These are phyloP conservation scores for Dendrocincla tyrannina DNA, from an alignment of 2,797 vertebrate genomes.

Conservation along the genomic window DNA sequence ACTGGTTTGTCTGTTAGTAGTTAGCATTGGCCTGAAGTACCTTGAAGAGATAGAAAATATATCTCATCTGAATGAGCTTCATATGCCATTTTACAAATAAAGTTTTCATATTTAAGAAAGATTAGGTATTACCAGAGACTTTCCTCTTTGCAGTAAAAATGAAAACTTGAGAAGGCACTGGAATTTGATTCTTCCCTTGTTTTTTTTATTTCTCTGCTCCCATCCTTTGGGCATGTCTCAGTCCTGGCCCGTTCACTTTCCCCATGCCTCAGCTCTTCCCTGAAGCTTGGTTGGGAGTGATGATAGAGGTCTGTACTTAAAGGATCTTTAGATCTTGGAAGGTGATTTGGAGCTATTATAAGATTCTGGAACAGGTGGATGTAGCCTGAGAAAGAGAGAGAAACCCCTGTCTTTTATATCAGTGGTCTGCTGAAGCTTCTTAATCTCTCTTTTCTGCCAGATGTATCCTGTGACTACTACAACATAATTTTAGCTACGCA, in stretches of 20 bases:
- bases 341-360: neutral
- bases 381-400: neutral
- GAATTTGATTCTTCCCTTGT: neutral
- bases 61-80: neutral
- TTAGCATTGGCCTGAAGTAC: neutral
- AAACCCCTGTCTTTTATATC: neutral
- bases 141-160: neutral
- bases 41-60: neutral
- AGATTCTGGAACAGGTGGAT: neutral
- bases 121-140: neutral
- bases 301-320: neutral
- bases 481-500: neutral
- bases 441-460: neutral
- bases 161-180: neutral
- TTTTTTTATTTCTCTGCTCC: neutral
- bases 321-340: neutral
- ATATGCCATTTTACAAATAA: neutral
- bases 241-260: rapidly evolving
- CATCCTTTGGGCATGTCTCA: neutral
- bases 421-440: neutral
- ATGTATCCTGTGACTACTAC: neutral
- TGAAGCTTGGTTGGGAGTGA: neutral
- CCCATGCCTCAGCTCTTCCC: neutral
- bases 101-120: neutral
- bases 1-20: neutral